Conservation (phyloP, 2,113 vertebrate genomes). For the Chascanopsetta lugubris region DNA sequence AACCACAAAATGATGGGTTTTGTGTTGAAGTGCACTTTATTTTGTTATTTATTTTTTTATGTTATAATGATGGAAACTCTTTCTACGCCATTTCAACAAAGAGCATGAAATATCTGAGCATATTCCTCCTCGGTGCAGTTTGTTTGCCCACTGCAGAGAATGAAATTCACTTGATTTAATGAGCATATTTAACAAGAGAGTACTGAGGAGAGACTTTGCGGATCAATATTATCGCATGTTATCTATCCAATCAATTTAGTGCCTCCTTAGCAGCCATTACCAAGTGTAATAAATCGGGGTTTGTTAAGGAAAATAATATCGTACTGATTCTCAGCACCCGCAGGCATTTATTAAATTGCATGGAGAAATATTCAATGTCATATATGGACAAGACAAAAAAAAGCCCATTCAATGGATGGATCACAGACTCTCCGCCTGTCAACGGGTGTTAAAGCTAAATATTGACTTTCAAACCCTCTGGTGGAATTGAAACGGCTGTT, state of each 20-base stretch:
- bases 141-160: constrained; percentile 44
- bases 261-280: constrained; percentile 79
- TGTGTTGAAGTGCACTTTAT: too few relatives aligned
- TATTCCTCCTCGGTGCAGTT: constrained; percentile 22
- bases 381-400: constrained; percentile 31
- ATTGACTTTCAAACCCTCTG: constrained; percentile 40
- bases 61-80: too few relatives aligned
- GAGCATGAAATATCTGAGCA: constrained; percentile 18
- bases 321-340: constrained; percentile 70
- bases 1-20: too few relatives aligned
- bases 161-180: constrained; percentile 80
- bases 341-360: constrained; percentile 71
- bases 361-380: constrained; percentile 30
- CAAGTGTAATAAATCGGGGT: constrained; percentile 76
- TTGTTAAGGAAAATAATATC: constrained; percentile 74
- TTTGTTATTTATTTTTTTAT: too few relatives aligned
- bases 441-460: constrained; percentile 51
- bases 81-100: constrained; percentile 20
- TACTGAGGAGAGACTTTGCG: constrained; percentile 63
- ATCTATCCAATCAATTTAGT: constrained; percentile 78
- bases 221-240: constrained; percentile 80
- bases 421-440: constrained; percentile 30
- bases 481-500: constrained; percentile 37
- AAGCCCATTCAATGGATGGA: constrained; percentile 44
- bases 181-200: constrained; percentile 75